These are phyloP conservation scores for Coendou prehensilis DNA, from an alignment of 2,797 vertebrate species.

Conservation along the genomic window DNA sequence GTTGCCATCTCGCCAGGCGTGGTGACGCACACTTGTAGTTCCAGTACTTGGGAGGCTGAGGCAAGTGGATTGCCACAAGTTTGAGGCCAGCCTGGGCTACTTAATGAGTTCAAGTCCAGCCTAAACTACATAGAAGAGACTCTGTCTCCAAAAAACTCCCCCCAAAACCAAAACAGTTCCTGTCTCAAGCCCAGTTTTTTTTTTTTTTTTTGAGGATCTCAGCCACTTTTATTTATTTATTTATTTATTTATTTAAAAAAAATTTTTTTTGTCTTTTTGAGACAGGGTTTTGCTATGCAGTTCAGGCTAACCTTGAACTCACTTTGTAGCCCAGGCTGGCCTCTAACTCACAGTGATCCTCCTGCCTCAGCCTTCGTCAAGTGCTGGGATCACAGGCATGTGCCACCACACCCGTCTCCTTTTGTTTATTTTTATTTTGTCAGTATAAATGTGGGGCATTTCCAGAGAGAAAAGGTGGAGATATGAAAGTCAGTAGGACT, in stretches of 20 bases:
- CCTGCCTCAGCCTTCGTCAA: not conserved
- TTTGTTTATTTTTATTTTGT: constrained; percentile 27
- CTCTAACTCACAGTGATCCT: not conserved
- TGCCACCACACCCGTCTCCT: not conserved
- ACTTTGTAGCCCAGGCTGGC: not conserved
- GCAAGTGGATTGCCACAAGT: not conserved
- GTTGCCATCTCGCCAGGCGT: not conserved
- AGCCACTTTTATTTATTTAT: not conserved
- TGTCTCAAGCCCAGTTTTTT: not conserved
- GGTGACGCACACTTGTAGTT: not conserved
- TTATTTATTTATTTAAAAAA: no score
- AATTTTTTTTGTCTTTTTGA: not conserved
- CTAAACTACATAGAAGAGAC: not conserved
- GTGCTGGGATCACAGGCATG: not conserved
- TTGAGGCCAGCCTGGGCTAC: not conserved
- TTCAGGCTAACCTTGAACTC: not conserved
- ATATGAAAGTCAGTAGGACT: constrained; percentile 53
- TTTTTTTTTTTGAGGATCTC: not conserved
- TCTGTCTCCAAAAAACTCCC: not conserved
- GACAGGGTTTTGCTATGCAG: not conserved
- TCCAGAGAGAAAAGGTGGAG: not conserved
- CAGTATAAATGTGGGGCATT: not conserved
- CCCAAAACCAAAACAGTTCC: no score
- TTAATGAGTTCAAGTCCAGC: not conserved
- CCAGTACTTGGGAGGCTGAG: not conserved